Evolutionary conservation across 2,113 vertebrate genomes (phyloP).

Genomic region (Panthera leo): DNA sequence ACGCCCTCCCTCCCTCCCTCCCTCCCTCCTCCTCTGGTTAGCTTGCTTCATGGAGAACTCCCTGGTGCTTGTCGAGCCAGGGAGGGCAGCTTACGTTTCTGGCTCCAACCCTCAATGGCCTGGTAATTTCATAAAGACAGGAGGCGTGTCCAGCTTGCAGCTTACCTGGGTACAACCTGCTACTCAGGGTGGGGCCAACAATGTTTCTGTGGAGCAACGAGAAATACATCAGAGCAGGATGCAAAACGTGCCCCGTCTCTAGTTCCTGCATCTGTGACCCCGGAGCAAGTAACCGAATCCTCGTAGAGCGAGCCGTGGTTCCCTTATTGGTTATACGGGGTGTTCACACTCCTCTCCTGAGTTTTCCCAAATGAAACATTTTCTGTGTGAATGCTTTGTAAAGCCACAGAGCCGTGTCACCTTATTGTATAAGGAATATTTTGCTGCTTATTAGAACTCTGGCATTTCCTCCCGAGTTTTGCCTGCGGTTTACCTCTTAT

Average conservation of each 20-base stretch:
- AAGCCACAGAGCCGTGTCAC: background rate
- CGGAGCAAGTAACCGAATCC: background rate
- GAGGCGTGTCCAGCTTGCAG: background rate
- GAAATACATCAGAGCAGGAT: background rate
- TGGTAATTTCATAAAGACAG: background rate
- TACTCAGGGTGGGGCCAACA: rapidly evolving
- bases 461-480: background rate
- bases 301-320: background rate
- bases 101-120: background rate
- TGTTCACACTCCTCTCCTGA: background rate
- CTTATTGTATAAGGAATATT: background rate
- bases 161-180: background rate
- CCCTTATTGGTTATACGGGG: background rate
- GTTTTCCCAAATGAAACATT: background rate
- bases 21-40: background rate
- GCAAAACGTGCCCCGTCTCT: background rate
- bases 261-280: background rate
- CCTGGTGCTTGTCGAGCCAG: background rate
- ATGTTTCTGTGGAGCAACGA: background rate
- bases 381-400: background rate
- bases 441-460: background rate
- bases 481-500: background rate
- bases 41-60: background rate
- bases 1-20: rapidly evolving
- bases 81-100: background rate